Base-by-base conservation (phyloP, 1,140 invertebrate genomes). In the Macrotrachela quadricornifera region DNA sequence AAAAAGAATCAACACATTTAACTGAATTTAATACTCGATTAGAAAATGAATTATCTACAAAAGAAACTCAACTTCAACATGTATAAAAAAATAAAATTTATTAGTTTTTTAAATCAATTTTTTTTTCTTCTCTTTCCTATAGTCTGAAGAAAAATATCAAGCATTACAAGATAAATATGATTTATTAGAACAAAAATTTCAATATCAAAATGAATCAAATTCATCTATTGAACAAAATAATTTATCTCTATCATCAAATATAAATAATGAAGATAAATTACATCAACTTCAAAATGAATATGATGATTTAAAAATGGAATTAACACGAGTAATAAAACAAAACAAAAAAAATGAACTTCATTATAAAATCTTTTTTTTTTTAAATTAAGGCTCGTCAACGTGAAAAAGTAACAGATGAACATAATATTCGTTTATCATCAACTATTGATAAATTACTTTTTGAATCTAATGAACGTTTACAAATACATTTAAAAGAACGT, bases 391-490 rank as follows among this genome's bases (percentile, higher is more conserved):
- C 94, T 14, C 84, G 92, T 68, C 91, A 97, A 73, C 75, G 94
- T 56, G 79, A 99, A 59, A 87, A 94, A 63, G 95, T 99, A 85
- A 99, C 97, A 70, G 94, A 99, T 71, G 94, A 99, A 60, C 94
- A 99, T 71, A 99, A 97, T 71, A 79, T 85, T 16, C 71, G 91
- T 40, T 75, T 97, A 15, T 92, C 88, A 30, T 79, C 85, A 38
- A 97, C 94, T 9, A 92, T 99, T 8, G 69, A 71, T 56, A 66
- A 66, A 54, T 54, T 71, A 21, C 57, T 63, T 56, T 64, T 80
- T 59, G 94, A 99, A 74, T 94, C 87, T 0, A 96, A 97, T 68
- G 94, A 99, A 63, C 74, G 84, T 60, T 72, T 95, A 58, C 88
- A 96, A 77, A 81, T 92, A 14, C 94, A 99, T 73, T 74, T 99